These are phyloP conservation scores for Punctoribates punctum DNA, from an alignment of 2,888 invertebrate genomes.

Conservation along the genomic window DNA sequence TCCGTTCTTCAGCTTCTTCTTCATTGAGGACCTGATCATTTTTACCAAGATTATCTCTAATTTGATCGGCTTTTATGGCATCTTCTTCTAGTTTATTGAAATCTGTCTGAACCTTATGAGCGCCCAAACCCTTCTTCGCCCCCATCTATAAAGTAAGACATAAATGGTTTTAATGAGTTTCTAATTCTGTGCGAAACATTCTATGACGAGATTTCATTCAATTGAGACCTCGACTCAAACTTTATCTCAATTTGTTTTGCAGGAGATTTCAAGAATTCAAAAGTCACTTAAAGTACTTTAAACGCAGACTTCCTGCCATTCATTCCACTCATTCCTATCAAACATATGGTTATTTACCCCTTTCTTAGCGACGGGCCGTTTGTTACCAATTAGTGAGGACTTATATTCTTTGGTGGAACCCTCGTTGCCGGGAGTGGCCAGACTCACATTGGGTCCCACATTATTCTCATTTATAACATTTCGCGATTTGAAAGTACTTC, in stretches of 20 bases:
- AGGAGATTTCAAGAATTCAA: slow-evolving; percentile 8
- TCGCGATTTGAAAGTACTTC: not conserved
- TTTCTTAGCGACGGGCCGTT: slow-evolving; percentile 64
- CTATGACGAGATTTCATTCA: not conserved
- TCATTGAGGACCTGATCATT: slow-evolving; percentile 32
- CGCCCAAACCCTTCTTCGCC: slow-evolving; percentile 82
- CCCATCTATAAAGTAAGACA: slow-evolving; percentile 63
- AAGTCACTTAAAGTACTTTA: slow-evolving; percentile 19
- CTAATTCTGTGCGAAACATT: slow-evolving; percentile 16
- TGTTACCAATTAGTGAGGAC: slow-evolving; percentile 68
- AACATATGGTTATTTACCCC: slow-evolving; percentile 59
- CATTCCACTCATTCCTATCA: not conserved
- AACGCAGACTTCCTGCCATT: slow-evolving; percentile 1
- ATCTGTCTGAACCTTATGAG: slow-evolving; percentile 87
- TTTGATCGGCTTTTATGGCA: slow-evolving; percentile 77
- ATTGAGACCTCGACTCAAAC: slow-evolving; percentile 12
- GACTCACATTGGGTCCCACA: slow-evolving; percentile 39
- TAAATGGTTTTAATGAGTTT: not conserved
- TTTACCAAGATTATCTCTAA: slow-evolving; percentile 59
- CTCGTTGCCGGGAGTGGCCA: not conserved
- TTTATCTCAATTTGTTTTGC: slow-evolving; percentile 22
- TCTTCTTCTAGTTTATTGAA: slow-evolving; percentile 91
- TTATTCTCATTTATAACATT: not conserved
- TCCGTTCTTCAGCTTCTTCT: slow-evolving; percentile 47
- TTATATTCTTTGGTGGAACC: slow-evolving; percentile 54